These are phyloP conservation scores for Apamea crenata DNA, from an alignment of 2,888 invertebrate genomes.

Conservation along the genomic window DNA sequence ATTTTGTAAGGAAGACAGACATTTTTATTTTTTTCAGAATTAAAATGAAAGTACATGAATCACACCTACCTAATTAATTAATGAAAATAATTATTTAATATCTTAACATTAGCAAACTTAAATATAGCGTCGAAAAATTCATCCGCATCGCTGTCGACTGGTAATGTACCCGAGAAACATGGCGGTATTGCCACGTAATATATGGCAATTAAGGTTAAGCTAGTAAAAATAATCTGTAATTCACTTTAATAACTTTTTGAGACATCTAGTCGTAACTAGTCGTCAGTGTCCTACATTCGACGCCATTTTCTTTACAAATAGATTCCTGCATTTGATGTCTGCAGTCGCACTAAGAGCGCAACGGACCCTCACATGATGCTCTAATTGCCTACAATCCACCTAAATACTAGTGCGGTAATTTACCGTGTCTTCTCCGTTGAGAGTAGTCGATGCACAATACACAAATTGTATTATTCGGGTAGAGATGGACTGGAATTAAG, in stretches of 20 bases:
- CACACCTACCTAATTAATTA: background rate
- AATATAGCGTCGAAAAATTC: background rate
- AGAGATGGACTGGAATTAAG: background rate
- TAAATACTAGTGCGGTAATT: conserved; percentile 11
- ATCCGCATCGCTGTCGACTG: background rate
- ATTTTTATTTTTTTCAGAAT: background rate
- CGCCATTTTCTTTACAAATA: background rate
- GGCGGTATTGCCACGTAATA: too few species aligned
- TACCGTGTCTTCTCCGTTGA: background rate
- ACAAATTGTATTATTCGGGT: background rate
- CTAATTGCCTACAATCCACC: conserved; percentile 4
- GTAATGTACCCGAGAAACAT: background rate
- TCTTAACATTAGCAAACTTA: background rate
- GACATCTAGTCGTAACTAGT: background rate
- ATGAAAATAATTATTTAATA: background rate
- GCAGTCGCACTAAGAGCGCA: background rate
- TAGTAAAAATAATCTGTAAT: background rate
- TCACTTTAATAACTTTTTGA: background rate
- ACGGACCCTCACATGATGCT: background rate
- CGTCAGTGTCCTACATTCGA: background rate
- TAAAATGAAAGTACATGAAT: background rate
- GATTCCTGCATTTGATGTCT: background rate
- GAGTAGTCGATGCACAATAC: background rate
- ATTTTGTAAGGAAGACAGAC: background rate
- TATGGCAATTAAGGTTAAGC: background rate